Base-by-base conservation (phyloP, 2,113 vertebrate species). In the Lepisosteus osseus region DNA sequence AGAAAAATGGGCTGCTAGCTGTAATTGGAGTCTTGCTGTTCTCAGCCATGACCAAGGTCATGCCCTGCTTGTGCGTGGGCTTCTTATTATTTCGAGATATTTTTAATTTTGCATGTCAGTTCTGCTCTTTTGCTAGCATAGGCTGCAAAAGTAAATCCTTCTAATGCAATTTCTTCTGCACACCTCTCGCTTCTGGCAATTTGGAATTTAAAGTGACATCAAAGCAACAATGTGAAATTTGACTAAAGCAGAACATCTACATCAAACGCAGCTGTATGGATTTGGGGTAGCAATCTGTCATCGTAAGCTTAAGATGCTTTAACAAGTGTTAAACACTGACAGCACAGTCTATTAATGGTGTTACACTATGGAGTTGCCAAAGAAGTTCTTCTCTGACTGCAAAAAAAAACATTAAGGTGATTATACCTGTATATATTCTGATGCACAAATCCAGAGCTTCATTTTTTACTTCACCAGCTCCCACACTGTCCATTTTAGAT, bases 281-380 rank as follows among this genome's bases (percentile, higher is more conserved):
- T 59, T 59, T 59, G 57, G 57, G 57, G 57, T 59, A 59, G 57
- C 57, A 59, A 59, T 59, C 12, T 59, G 57, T 59, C 57, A 59
- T 59, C 57, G 5, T 13, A 59, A 59, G 57, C 57, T 59, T 59
- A 59, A 59, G 57, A 59, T 14, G 12, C n/a, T 59, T 59, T 59
- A 59, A 59, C 6, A 59, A 59, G 57, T 59, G 57, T 59, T 59
- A 59, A 59, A 59, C n/a, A 59, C 11, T 59, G 57, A 59, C 57
- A 59, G 57, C n/a, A 4, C 13, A 13, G 57, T 13, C 57, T 59
- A 13, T 59, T 59, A 59, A 59, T 13, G n/a, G 57, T 15, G 14
- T 15, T 59, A 59, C n/a, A 6, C 57, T 13, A 59, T 59, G 57
- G 2, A 7, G 57, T 59, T 15, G 14, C 57, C 57, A 59, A 59